phyloP scores from a whole-genome alignment of 2,113 vertebrate species.

The Caranx ignobilis region DNA sequence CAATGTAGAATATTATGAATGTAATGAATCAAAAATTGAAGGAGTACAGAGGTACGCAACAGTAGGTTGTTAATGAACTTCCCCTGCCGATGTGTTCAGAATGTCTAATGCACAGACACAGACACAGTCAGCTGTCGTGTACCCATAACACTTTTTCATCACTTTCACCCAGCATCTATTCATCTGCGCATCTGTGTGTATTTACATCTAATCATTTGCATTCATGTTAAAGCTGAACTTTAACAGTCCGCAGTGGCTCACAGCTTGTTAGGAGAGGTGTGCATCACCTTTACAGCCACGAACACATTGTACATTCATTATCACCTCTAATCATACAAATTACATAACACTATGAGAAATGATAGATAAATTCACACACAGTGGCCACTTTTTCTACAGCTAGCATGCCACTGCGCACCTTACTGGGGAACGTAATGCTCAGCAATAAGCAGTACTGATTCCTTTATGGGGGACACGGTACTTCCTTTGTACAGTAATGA shows the following conservation, averaged over 20 bases:
- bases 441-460: slow-evolving; percentile 62
- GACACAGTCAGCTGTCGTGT: slow-evolving; percentile 39
- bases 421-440: slow-evolving; percentile 24
- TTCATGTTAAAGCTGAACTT: slow-evolving; percentile 4
- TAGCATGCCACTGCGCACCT: background rate
- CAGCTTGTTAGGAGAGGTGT: background rate
- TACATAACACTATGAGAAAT: background rate
- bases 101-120: slow-evolving; percentile 40
- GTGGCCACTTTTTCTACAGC: background rate
- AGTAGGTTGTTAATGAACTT: slow-evolving; percentile 72
- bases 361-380: slow-evolving; percentile 4
- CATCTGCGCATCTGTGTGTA: slow-evolving; percentile 21
- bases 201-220: slow-evolving; percentile 56
- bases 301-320: background rate
- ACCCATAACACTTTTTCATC: slow-evolving; percentile 41
- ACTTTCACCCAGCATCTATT: slow-evolving; percentile 41
- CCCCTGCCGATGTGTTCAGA: slow-evolving; percentile 65
- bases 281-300: background rate
- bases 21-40: slow-evolving; percentile 78
- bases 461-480: background rate
- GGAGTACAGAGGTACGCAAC: slow-evolving; percentile 66
- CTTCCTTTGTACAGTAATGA: slow-evolving; percentile 42
- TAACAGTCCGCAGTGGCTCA: background rate
- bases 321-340: background rate
- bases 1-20: slow-evolving; percentile 79